A percentile compares a stretch with the other conserved stretches of the same genome.
These are phyloP conservation scores for Sminthurinus signatus DNA, from an alignment of 1,140 invertebrate species.

Conservation along the genomic window DNA sequence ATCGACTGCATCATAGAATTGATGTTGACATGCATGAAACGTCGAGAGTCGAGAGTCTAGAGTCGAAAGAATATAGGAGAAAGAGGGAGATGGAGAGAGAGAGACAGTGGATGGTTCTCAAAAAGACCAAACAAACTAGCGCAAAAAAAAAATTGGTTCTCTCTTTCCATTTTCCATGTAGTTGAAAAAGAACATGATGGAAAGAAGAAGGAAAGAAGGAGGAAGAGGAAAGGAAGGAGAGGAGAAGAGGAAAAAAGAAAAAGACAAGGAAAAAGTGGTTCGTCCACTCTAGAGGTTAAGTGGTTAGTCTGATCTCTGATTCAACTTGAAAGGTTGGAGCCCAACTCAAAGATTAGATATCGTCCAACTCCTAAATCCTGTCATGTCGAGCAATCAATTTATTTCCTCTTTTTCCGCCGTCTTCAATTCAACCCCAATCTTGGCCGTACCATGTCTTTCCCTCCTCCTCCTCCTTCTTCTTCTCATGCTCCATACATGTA, in stretches of 20 bases:
- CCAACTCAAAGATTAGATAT: constrained; percentile 33
- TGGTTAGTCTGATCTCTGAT: constrained; percentile 38
- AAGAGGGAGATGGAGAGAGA: constrained; percentile 5
- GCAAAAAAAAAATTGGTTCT: neutral
- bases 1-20: constrained; percentile 10
- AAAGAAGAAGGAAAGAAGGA: neutral
- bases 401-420: constrained; percentile 14
- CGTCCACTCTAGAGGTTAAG: constrained; percentile 34
- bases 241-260: constrained; percentile 1
- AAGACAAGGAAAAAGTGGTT: constrained; percentile 27
- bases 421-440: constrained; percentile 13
- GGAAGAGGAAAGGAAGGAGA: constrained; percentile 1
- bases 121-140: too few relatives aligned
- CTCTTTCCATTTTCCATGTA: neutral
- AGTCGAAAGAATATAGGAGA: neutral
- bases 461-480: neutral
- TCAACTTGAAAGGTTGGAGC: constrained; percentile 32
- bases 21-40: constrained; percentile 32
- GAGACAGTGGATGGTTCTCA: neutral
- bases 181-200: neutral
- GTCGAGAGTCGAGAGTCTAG: too few relatives aligned
- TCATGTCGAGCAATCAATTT: constrained; percentile 36
- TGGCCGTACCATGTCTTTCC: neutral
- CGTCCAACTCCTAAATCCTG: constrained; percentile 26
- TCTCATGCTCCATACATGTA: too few relatives aligned